Percentiles rank a stretch among this genome's conserved stretches.
These are phyloP conservation scores for Nowickia ferox DNA, from an alignment of 2,888 invertebrate genomes.

Conservation along the genomic window DNA sequence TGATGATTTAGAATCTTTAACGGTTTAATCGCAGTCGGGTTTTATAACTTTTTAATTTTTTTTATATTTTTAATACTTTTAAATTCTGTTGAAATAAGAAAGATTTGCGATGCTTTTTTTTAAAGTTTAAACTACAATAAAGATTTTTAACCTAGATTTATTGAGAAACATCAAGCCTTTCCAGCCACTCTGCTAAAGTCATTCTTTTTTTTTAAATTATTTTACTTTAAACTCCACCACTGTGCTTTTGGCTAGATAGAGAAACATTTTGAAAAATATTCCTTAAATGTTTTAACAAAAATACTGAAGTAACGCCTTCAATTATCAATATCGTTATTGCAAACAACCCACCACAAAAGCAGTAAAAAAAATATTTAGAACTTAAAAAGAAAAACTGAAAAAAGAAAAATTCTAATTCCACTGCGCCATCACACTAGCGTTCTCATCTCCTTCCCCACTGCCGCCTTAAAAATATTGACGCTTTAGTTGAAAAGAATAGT, in stretches of 20 bases:
- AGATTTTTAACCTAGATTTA: not conserved
- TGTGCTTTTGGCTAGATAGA: not conserved
- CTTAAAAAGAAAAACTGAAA: conserved; percentile 19
- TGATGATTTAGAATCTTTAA: too few species aligned
- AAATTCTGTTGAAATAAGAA: too few species aligned
- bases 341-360: conserved; percentile 36
- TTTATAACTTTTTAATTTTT: too few species aligned
- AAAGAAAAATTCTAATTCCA: conserved; percentile 60
- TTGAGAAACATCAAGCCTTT: too few species aligned
- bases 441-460: too few species aligned
- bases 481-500: conserved; percentile 2
- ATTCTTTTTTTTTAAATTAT: not conserved
- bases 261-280: not conserved
- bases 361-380: conserved; percentile 38
- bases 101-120: too few species aligned
- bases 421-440: not conserved
- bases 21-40: too few species aligned
- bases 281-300: conserved; percentile 10
- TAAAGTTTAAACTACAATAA: too few species aligned
- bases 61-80: too few species aligned
- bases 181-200: too few species aligned
- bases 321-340: conserved; percentile 70
- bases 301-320: conserved; percentile 65
- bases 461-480: not conserved
- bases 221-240: not conserved